Conservation (phyloP, 1,140 invertebrate species). For the Lasioglossum albipes region DNA sequence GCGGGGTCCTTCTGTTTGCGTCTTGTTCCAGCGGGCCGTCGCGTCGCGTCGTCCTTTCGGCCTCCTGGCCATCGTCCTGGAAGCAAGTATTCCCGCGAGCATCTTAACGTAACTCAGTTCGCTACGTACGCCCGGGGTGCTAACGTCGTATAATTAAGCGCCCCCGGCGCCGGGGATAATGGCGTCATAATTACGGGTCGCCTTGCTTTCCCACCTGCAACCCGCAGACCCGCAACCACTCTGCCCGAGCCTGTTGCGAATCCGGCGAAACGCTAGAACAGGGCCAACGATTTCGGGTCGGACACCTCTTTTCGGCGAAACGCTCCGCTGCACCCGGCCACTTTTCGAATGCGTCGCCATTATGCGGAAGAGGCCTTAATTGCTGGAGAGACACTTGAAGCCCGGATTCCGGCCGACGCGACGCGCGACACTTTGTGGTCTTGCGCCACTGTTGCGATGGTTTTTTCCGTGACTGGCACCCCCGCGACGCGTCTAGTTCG, state of each 20-base stretch:
- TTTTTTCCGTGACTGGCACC: fast-evolving
- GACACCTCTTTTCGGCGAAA: neutral
- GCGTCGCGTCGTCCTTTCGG: neutral
- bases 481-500: neutral
- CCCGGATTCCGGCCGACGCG: too few species aligned
- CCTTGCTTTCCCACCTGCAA: conserved; percentile 19
- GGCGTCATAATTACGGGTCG: conserved; percentile 58
- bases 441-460: neutral
- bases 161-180: conserved; percentile 57
- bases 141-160: conserved; percentile 64
- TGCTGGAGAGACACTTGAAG: neutral
- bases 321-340: neutral
- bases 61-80: conserved; percentile 19
- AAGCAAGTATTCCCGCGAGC: conserved; percentile 63
- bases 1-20: conserved; percentile 41
- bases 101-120: conserved; percentile 61
- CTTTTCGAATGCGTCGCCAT: conserved; percentile 2
- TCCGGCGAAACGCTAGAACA: neutral
- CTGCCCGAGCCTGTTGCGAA: neutral
- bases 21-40: conserved; percentile 10
- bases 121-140: conserved; percentile 52
- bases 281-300: neutral
- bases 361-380: neutral
- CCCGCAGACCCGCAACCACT: neutral
- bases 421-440: neutral